Percentiles rank a stretch among this genome's conserved stretches.
Conservation (phyloP, 2,113 vertebrate genomes). For the Mungos mungo region DNA sequence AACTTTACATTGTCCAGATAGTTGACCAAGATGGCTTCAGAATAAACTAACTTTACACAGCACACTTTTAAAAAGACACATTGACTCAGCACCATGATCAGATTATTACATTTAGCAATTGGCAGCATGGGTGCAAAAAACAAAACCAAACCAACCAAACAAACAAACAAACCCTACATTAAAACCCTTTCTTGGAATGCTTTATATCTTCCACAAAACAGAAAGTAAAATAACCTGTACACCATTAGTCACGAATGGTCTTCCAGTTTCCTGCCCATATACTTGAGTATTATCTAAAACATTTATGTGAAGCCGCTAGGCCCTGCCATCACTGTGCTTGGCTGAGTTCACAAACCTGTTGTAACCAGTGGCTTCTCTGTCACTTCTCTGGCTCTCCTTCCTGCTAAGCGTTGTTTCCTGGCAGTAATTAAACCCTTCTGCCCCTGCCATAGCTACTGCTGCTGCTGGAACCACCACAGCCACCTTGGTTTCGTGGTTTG, state of each 20-base stretch:
- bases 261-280: neutral
- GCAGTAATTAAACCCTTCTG: neutral
- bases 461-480: neutral
- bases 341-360: neutral
- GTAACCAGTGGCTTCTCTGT: neutral
- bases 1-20: neutral
- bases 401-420: conserved; percentile 89
- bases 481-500: neutral
- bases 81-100: neutral
- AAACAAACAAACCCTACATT: neutral
- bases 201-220: neutral
- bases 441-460: neutral
- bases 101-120: neutral
- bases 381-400: conserved; percentile 89
- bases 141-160: neutral
- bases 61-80: neutral
- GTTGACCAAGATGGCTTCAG: neutral
- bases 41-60: neutral
- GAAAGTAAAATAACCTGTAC: neutral
- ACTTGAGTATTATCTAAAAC: conserved; percentile 10
- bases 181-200: neutral
- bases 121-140: neutral
- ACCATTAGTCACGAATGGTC: neutral
- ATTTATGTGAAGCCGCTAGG: neutral
- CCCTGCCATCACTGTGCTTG: neutral